Evolutionary conservation across 2,888 invertebrate species (phyloP).

Genomic region (Parnassius apollo): DNA sequence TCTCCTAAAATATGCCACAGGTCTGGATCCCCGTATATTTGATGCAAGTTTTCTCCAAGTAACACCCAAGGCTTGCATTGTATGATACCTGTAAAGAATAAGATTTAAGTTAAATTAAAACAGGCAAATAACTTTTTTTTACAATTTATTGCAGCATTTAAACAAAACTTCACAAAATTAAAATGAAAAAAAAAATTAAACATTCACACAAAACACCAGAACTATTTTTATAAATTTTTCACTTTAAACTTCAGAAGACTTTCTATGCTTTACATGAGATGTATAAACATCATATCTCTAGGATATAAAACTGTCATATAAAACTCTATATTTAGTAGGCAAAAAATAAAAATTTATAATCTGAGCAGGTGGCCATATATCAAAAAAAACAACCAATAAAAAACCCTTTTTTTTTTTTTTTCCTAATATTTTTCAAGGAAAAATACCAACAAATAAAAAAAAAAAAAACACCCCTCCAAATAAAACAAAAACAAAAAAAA

Average conservation of each 20-base stretch:
- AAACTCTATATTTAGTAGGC: conserved; percentile 89
- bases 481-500: no score
- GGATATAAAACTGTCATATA: conserved; percentile 93
- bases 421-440: no score
- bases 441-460: no score
- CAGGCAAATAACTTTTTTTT: background rate
- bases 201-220: background rate
- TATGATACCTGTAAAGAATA: conserved; percentile 46
- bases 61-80: conserved; percentile 56
- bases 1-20: conserved; percentile 45
- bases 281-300: conserved; percentile 93
- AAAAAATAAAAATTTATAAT: conserved; percentile 94
- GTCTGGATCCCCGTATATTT: conserved; percentile 43
- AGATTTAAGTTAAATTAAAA: conserved; percentile 1
- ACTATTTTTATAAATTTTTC: background rate
- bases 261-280: conserved; percentile 87
- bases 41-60: conserved; percentile 59
- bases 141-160: background rate
- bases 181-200: background rate
- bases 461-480: no score
- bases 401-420: no score
- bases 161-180: background rate
- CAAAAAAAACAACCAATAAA: no score
- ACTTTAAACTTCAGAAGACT: conserved; percentile 9
- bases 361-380: conserved; percentile 97